Percentiles rank a stretch among this genome's conserved stretches.
Evolutionary conservation across 1,140 invertebrate genomes (phyloP).

Genomic region (Diorhabda elongata): DNA sequence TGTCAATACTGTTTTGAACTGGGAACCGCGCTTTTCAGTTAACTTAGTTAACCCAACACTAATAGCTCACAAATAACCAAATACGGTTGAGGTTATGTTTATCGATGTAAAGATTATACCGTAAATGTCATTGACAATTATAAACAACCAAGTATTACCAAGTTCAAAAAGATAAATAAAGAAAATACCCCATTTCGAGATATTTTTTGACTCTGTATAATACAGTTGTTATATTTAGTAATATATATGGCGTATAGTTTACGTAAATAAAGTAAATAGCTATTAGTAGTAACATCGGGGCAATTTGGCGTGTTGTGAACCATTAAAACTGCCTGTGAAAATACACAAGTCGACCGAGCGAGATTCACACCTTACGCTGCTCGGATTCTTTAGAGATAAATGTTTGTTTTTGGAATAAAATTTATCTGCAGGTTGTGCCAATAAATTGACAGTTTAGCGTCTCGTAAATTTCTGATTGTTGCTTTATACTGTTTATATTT

Average conservation of each 20-base stretch:
- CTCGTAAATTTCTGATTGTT: conserved; percentile 1
- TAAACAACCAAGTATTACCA: too few relatives aligned
- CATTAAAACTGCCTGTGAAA: not conserved
- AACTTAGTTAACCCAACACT: too few relatives aligned
- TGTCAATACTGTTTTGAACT: too few relatives aligned
- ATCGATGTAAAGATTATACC: too few relatives aligned
- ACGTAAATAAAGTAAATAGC: not conserved
- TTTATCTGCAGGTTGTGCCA: not conserved
- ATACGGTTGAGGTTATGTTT: too few relatives aligned
- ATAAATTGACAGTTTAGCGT: not conserved
- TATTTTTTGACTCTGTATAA: not conserved
- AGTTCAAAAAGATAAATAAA: too few relatives aligned
- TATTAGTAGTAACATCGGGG: not conserved
- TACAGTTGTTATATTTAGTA: not conserved
- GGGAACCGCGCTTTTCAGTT: too few relatives aligned
- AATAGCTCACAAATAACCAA: too few relatives aligned
- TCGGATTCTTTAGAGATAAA: not conserved
- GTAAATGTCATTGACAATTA: too few relatives aligned
- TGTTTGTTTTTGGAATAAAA: not conserved
- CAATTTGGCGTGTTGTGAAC: conserved; percentile 1
- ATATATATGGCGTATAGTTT: not conserved
- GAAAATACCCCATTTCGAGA: too few relatives aligned
- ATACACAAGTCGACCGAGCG: not conserved
- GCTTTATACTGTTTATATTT: not conserved
- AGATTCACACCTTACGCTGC: not conserved